A percentile compares a stretch with the other conserved stretches of the same genome.
These are phyloP conservation scores for Mythimna albipuncta DNA, from an alignment of 2,888 invertebrate genomes.

Conservation along the genomic window DNA sequence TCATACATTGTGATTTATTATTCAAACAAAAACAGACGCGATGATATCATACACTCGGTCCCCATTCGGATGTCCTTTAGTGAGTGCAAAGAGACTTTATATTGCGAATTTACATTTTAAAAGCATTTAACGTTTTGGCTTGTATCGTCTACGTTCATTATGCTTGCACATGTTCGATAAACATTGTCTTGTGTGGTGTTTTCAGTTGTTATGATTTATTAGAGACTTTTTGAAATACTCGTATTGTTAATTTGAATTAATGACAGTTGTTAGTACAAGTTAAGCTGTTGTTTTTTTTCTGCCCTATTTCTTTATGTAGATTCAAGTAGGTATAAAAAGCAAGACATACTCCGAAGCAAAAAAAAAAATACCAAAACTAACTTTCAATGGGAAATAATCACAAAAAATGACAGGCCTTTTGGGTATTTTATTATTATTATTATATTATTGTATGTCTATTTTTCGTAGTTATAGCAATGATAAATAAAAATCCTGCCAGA, in stretches of 20 bases:
- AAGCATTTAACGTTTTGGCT: conserved; percentile 38
- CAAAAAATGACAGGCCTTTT: no score
- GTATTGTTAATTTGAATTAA: not conserved
- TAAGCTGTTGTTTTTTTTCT: no score
- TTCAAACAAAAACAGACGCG: conserved; percentile 23
- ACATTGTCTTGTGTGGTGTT: conserved; percentile 1
- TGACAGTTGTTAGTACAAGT: no score
- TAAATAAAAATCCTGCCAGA: no score
- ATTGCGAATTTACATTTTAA: conserved; percentile 53
- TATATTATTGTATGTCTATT: no score
- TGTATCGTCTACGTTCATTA: conserved; percentile 19
- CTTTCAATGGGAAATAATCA: no score
- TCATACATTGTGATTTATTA: conserved; percentile 45
- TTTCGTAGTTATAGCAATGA: no score
- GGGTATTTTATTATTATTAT: no score
- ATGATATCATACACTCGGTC: conserved; percentile 52
- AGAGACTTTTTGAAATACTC: not conserved
- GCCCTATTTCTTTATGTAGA: no score
- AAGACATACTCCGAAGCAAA: no score
- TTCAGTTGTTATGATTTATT: conserved; percentile 6
- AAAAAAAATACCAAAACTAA: no score
- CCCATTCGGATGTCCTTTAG: conserved; percentile 46
- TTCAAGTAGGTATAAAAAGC: no score
- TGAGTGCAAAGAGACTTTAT: conserved; percentile 43
- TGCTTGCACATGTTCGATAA: conserved; percentile 41